Base-by-base conservation (phyloP, 2,888 invertebrate species). In the Drosophila falleni region DNA sequence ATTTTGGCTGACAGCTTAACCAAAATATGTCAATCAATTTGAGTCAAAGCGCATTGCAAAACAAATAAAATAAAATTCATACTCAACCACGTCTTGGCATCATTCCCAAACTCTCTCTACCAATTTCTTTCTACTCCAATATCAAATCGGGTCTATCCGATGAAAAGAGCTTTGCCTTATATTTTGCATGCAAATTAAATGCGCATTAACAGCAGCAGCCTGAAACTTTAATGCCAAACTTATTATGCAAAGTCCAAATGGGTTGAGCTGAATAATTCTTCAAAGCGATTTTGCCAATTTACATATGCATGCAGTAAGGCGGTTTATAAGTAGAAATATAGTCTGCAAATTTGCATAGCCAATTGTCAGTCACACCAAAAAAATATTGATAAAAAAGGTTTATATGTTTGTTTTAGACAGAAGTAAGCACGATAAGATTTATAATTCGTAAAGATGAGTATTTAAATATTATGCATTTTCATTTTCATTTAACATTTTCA, bases 1-100 rank as follows among this genome's bases (percentile, higher is more conserved):
- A 74, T 79, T 66, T 76, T 58, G 61, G 67, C 74, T 72, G 79
- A 75, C 77, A 85, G 89, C 85, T 89, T 86, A 79, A 71, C 75
- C 73, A 89, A 89, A 85, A 85, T 85, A 84, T 85, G 85, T 79
- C 85, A 85, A 85, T 85, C 88, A 89, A 84, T 65, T 63, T 69
- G 61, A 67, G 49, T 59, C 47, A 58, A 62, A 64, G 41, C 58
- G 64, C 56, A 54, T n/a, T 51, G 41, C 60, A 72, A 73, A 69
- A 69, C 73, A 82, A 82, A 76, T 66, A 71, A 80, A 70, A 71
- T 53, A 61, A 70, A 61, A 74, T 60, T 49, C 68, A 58, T 47
- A 42, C 69, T 46, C 35, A 31, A 39, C 44, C 33, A 19, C 55
- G 23, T 37, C 15, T 60, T 77, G 50, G 62, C 65, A 51, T 41